These are phyloP conservation scores for Neria commutata DNA, from an alignment of 2,888 invertebrate species.

Conservation along the genomic window DNA sequence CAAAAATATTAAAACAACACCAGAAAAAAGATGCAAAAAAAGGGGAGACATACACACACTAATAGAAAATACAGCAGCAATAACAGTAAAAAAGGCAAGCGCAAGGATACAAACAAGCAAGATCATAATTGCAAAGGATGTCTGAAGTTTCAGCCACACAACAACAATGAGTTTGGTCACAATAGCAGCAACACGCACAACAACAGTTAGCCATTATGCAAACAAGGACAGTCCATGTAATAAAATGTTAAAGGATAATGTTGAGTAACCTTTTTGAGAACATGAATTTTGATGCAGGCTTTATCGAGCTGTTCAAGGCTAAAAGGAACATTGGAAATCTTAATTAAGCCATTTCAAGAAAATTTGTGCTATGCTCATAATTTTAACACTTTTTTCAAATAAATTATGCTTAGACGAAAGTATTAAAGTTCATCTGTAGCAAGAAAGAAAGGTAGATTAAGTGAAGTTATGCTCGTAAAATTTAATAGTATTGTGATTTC, in stretches of 20 bases:
- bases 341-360: conserved; percentile 10
- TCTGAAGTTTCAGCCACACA: neutral
- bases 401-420: conserved; percentile 7
- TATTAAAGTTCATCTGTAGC: neutral
- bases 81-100: neutral
- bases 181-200: conserved; percentile 4
- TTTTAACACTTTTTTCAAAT: neutral
- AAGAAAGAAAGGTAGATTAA: neutral
- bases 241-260: conserved; percentile 14
- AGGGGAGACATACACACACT: too few species aligned
- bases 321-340: conserved; percentile 1
- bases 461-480: conserved; percentile 6
- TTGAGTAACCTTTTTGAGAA: neutral
- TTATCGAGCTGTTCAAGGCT: neutral
- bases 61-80: neutral
- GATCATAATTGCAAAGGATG: conserved; percentile 5
- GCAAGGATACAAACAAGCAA: conserved; percentile 1
- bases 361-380: neutral
- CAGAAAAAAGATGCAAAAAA: neutral
- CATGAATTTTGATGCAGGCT: neutral
- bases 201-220: conserved; percentile 36
- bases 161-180: neutral
- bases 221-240: conserved; percentile 31
- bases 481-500: conserved; percentile 7
- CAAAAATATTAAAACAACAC: neutral